Percentiles rank a stretch among this genome's conserved stretches.
These are phyloP conservation scores for Tympanoctomys barrerae DNA, from an alignment of 2,797 vertebrate species.

Conservation along the genomic window DNA sequence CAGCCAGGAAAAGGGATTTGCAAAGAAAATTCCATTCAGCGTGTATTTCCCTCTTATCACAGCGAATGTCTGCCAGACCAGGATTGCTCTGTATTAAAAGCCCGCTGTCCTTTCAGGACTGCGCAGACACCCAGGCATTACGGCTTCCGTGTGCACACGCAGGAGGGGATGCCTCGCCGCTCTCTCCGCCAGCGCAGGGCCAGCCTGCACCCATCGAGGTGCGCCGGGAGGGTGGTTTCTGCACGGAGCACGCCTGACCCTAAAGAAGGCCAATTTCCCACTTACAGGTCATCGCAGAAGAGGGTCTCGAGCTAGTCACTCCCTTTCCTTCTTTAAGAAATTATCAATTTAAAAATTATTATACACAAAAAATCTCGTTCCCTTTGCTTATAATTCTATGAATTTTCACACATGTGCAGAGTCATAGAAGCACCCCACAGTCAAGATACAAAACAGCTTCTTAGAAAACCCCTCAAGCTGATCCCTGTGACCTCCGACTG, in stretches of 20 bases:
- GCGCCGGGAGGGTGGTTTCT: not conserved
- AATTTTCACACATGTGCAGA: not conserved
- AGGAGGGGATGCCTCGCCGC: not conserved
- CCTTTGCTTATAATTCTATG: not conserved
- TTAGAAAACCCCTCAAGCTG: not conserved
- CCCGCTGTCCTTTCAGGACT: slow-evolving; percentile 49
- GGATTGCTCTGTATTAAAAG: slow-evolving; percentile 50
- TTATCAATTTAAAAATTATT: not conserved
- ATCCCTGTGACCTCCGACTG: not conserved
- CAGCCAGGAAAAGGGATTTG: slow-evolving; percentile 69
- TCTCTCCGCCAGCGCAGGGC: not conserved
- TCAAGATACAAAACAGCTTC: not conserved
- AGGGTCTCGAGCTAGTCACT: not conserved
- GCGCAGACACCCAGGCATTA: not conserved
- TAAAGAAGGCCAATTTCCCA: not conserved
- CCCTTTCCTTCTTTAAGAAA: not conserved
- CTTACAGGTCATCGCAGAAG: not conserved
- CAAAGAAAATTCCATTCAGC: slow-evolving; percentile 71
- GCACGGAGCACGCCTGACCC: not conserved
- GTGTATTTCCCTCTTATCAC: slow-evolving; percentile 40
- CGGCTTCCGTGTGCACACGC: not conserved
- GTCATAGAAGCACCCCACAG: not conserved
- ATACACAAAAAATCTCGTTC: not conserved
- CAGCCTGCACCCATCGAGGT: fast-evolving
- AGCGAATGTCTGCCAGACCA: slow-evolving; percentile 31